Evolutionary conservation across 2,888 invertebrate genomes (phyloP).

Genomic region (Panopea generosa): DNA sequence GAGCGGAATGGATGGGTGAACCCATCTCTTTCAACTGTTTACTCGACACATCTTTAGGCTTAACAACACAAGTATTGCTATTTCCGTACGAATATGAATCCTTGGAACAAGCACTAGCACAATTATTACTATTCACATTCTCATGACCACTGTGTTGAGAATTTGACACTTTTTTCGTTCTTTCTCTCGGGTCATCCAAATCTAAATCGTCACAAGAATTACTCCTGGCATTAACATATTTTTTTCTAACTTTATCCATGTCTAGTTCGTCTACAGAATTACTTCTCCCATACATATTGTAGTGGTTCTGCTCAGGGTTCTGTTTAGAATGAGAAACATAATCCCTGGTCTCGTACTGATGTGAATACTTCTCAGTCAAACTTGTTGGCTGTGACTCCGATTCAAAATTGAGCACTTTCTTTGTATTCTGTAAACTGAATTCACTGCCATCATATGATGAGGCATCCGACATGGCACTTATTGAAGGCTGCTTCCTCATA

Average conservation of each 20-base stretch:
- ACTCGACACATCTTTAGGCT: constrained; percentile 4
- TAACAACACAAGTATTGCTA: constrained; percentile 75
- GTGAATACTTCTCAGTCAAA: constrained; percentile 51
- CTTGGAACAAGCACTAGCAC: constrained; percentile 20
- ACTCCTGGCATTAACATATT: constrained; percentile 32
- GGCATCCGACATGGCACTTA: constrained; percentile 66
- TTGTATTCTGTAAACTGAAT: constrained; percentile 75
- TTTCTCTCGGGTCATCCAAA: constrained; percentile 42
- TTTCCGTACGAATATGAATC: neutral
- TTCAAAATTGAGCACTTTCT: constrained; percentile 75
- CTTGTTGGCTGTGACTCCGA: constrained; percentile 61
- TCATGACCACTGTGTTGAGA: constrained; percentile 24
- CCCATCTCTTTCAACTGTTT: constrained; percentile 51
- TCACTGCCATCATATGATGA: constrained; percentile 73
- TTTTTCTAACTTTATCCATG: constrained; percentile 35
- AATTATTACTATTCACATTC: constrained; percentile 17
- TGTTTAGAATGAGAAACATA: constrained; percentile 17
- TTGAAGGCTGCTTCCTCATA: constrained; percentile 23
- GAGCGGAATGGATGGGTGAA: constrained; percentile 90
- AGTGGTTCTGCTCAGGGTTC: constrained; percentile 28
- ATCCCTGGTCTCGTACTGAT: constrained; percentile 19
- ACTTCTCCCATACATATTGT: constrained; percentile 58
- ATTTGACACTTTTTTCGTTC: constrained; percentile 7
- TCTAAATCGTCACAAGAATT: constrained; percentile 57
- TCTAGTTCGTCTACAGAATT: constrained; percentile 68